phyloP scores from a whole-genome alignment of 2,888 invertebrate species.

The Carabus problematicus region DNA sequence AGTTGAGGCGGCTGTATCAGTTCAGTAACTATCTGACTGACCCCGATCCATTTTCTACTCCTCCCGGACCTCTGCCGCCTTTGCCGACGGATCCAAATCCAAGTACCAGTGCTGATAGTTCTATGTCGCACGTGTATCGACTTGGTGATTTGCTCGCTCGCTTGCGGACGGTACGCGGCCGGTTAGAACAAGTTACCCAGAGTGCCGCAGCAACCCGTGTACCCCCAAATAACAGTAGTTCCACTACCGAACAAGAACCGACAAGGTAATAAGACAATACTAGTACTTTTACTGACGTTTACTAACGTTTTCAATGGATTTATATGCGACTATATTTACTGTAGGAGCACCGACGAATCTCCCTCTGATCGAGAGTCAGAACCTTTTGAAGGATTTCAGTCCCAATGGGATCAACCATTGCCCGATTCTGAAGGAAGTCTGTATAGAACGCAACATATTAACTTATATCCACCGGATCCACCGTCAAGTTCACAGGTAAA shows the following conservation, averaged over 20 bases:
- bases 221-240: constrained; percentile 28
- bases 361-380: constrained; percentile 40
- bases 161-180: constrained; percentile 35
- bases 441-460: constrained; percentile 39
- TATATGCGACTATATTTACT: neutral
- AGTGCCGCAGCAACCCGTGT: constrained; percentile 16
- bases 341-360: constrained; percentile 36
- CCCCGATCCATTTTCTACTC: constrained; percentile 23
- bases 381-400: constrained; percentile 40
- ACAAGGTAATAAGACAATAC: constrained; percentile 21
- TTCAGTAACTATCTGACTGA: constrained; percentile 34
- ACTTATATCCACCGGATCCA: constrained; percentile 37
- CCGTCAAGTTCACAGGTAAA: constrained; percentile 32
- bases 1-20: constrained; percentile 33
- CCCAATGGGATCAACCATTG: constrained; percentile 38
- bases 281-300: neutral
- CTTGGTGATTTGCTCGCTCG: constrained; percentile 34
- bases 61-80: constrained; percentile 8
- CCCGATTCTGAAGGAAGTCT: constrained; percentile 28
- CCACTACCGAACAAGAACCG: constrained; percentile 38
- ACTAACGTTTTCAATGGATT: neutral
- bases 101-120: constrained; percentile 22
- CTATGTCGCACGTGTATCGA: constrained; percentile 34
- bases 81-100: constrained; percentile 10
- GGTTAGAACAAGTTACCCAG: constrained; percentile 38